phyloP scores from a whole-genome alignment of 2,113 vertebrate genomes.

The Thamnaconus septentrionalis region DNA sequence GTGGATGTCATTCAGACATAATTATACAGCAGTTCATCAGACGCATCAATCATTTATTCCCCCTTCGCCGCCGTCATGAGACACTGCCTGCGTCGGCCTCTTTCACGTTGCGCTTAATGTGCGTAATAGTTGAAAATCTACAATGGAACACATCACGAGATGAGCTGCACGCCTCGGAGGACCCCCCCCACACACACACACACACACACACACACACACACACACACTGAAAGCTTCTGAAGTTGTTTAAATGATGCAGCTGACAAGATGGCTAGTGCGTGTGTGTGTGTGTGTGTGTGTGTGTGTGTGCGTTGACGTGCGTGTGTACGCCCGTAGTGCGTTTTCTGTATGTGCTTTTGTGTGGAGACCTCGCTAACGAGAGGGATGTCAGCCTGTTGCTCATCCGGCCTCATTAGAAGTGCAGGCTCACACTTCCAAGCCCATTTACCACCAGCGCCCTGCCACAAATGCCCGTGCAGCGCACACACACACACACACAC shows the following conservation, averaged over 20 bases:
- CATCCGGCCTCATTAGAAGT: slow-evolving; percentile 66
- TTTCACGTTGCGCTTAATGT: background rate
- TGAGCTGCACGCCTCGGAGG: background rate
- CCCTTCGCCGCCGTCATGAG: slow-evolving; percentile 18
- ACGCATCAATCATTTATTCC: background rate
- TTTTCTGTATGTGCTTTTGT: slow-evolving; percentile 34
- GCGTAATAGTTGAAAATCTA: no score
- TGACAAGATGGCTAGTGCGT: slow-evolving; percentile 38
- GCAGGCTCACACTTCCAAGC: slow-evolving; percentile 53
- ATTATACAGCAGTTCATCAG: background rate
- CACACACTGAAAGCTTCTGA: slow-evolving; percentile 9
- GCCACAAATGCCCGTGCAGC: background rate
- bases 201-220: slow-evolving; percentile 10
- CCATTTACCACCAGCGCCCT: slow-evolving; percentile 33
- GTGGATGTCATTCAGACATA: background rate
- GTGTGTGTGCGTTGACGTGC: slow-evolving; percentile 9
- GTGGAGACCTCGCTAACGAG: slow-evolving; percentile 56
- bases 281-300: slow-evolving; percentile 24
- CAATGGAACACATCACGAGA: no score
- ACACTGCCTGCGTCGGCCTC: slow-evolving; percentile 18
- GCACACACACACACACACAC: slow-evolving; percentile 9
- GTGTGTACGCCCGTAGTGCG: background rate
- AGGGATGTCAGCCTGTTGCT: slow-evolving; percentile 61
- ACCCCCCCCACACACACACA: background rate
- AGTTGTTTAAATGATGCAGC: slow-evolving; percentile 30